These are phyloP conservation scores for Leptopilina syphax DNA, from an alignment of 2,888 invertebrate species.

Conservation along the genomic window DNA sequence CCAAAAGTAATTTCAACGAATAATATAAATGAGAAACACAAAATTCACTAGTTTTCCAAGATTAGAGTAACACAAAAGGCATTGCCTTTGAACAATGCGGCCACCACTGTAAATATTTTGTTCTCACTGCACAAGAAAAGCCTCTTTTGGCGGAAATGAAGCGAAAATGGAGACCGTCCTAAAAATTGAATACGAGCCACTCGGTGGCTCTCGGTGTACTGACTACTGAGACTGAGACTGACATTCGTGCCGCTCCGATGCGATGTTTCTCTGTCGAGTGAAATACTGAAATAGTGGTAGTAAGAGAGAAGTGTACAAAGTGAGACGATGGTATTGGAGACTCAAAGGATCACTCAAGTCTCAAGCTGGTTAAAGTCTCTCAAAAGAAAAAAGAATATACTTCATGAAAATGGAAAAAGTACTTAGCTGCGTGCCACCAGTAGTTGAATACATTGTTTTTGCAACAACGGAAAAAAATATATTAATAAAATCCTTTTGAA, in stretches of 20 bases:
- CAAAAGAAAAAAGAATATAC: no score
- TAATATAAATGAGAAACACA: neutral
- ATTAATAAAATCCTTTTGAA: no score
- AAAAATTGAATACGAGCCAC: constrained; percentile 45
- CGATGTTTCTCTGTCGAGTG: neutral
- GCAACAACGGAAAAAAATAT: neutral
- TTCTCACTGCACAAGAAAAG: constrained; percentile 24
- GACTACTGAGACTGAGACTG: constrained; percentile 30
- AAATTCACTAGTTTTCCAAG: neutral
- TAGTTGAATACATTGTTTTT: neutral
- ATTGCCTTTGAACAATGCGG: neutral
- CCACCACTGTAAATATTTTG: neutral
- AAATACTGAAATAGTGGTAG: neutral
- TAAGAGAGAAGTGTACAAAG: neutral
- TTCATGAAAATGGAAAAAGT: neutral
- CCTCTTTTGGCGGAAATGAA: neutral
- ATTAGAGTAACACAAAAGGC: constrained; percentile 21
- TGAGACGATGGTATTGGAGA: constrained; percentile 4
- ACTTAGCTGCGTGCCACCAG: no score
- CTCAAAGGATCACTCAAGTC: neutral
- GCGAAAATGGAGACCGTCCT: neutral
- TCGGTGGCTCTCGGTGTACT: constrained; percentile 58
- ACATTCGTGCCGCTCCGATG: constrained; percentile 21
- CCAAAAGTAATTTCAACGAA: neutral
- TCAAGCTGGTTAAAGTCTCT: no score